phyloP scores from a whole-genome alignment of 2,113 vertebrate species.

The Bucco capensis region DNA sequence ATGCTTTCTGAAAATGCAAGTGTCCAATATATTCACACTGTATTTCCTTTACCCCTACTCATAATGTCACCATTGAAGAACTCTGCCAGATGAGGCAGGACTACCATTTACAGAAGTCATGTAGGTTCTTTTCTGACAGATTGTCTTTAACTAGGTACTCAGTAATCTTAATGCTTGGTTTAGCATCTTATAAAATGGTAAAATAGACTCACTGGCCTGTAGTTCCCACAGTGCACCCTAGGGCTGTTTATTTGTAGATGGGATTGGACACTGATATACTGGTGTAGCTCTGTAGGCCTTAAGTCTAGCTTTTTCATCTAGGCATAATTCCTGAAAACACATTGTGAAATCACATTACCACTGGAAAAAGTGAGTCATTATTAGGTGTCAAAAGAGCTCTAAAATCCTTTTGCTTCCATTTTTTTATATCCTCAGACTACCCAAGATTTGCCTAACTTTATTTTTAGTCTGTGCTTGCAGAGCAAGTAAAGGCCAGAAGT shows the following conservation, averaged over 20 bases:
- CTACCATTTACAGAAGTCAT: not conserved
- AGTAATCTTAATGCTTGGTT: not conserved
- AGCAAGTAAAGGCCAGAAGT: not conserved
- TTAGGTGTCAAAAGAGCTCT: not conserved
- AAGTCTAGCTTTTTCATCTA: not conserved
- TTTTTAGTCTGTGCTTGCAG: not conserved
- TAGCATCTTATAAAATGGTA: not conserved
- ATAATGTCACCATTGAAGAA: not conserved
- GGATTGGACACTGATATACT: not conserved
- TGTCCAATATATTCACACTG: not conserved
- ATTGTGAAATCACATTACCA: not conserved
- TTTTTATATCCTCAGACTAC: not conserved
- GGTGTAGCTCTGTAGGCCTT: not conserved
- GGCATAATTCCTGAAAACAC: not conserved
- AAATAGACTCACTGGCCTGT: not conserved
- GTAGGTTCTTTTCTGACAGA: not conserved
- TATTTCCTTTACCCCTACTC: not conserved
- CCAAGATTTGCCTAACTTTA: not conserved
- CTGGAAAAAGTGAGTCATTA: not conserved
- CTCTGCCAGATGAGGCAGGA: not conserved
- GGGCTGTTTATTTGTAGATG: not conserved
- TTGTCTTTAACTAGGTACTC: not conserved
- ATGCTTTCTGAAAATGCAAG: not conserved
- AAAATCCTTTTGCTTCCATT: not conserved
- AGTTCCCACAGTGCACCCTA: not conserved